phyloP scores from a whole-genome alignment of 2,888 invertebrate species.

The Diplolepis rosae region DNA sequence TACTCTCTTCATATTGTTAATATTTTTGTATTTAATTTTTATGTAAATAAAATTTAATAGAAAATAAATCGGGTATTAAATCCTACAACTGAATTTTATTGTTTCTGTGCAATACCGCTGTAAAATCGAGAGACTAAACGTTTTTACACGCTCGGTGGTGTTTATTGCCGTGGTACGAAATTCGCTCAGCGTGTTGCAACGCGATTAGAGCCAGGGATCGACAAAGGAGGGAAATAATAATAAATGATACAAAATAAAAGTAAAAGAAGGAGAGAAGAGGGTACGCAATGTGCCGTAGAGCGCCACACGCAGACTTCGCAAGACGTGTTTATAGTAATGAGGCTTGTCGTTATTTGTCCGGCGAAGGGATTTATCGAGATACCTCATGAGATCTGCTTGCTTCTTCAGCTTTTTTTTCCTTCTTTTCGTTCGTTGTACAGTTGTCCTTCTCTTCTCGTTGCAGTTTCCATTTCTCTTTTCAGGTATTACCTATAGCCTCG shows the following conservation, averaged over 20 bases:
- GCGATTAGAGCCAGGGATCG: conserved; percentile 47
- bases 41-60: not conserved
- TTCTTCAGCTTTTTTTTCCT: conserved; percentile 56
- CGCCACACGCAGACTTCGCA: conserved; percentile 49
- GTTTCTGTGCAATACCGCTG: not conserved
- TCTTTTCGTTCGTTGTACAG: conserved; percentile 6
- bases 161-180: conserved; percentile 45
- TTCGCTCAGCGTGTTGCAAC: conserved; percentile 40
- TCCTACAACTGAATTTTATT: conserved; percentile 27
- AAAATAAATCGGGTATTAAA: conserved; percentile 1
- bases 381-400: conserved; percentile 61
- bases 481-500: not conserved
- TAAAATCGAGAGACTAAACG: conserved; percentile 17
- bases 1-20: not conserved
- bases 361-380: conserved; percentile 64
- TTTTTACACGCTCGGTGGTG: conserved; percentile 38
- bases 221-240: conserved; percentile 32
- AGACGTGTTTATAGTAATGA: conserved; percentile 72
- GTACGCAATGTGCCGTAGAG: conserved; percentile 42
- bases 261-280: conserved; percentile 40
- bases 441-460: conserved; percentile 17
- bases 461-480: conserved; percentile 38
- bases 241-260: conserved; percentile 21
- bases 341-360: conserved; percentile 73
- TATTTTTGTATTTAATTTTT: not conserved